A percentile compares a stretch with the other conserved stretches of the same genome.
phyloP scores from a whole-genome alignment of 2,113 vertebrate genomes.

The Thermophis baileyi region DNA sequence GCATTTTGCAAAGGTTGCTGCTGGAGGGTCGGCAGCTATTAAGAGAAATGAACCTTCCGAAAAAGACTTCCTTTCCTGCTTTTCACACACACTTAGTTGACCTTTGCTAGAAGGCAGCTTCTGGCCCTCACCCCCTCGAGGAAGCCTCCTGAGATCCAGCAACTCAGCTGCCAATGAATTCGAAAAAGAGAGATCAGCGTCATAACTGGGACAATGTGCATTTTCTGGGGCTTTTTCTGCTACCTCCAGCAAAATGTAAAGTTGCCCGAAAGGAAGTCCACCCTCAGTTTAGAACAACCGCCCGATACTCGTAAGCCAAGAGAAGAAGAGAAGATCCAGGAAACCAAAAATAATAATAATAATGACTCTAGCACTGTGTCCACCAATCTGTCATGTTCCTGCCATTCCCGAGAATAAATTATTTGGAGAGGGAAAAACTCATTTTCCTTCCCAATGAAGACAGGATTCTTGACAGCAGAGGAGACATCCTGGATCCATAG shows the following conservation, averaged over 20 bases:
- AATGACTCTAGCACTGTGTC: neutral
- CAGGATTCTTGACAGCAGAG: neutral
- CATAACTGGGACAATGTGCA: neutral
- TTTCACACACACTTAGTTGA: neutral
- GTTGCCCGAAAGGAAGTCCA: neutral
- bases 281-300: neutral
- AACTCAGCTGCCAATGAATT: neutral
- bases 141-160: neutral
- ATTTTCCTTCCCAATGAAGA: neutral
- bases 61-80: neutral
- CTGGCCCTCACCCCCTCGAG: neutral
- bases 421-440: neutral
- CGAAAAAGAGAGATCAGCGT: neutral
- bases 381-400: neutral
- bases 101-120: neutral
- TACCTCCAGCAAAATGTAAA: neutral
- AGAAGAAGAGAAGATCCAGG: neutral
- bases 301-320: neutral
- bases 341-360: neutral
- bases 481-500: neutral
- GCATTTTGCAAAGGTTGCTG: slow-evolving; percentile 19
- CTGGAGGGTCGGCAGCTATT: neutral
- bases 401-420: neutral
- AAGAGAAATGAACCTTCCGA: neutral
- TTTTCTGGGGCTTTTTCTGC: neutral